phyloP scores from a whole-genome alignment of 2,113 vertebrate genomes.

The Taurulus bubalis region DNA sequence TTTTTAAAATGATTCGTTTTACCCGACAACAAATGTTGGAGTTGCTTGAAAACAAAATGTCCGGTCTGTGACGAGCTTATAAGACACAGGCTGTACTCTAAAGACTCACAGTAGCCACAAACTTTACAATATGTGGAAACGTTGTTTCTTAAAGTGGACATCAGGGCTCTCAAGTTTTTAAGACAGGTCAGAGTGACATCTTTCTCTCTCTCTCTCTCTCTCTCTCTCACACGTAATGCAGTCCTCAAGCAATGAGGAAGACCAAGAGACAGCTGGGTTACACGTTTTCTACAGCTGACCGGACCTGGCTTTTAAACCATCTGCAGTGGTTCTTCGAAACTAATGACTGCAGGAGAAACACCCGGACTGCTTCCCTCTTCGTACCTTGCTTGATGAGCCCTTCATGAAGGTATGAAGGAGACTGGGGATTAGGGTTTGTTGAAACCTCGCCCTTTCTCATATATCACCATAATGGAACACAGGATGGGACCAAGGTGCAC shows the following conservation, averaged over 20 bases:
- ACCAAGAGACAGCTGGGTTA: constrained; percentile 36
- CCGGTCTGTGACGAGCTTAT: too few species aligned
- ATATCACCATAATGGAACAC: constrained; percentile 33
- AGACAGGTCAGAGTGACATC: too few species aligned
- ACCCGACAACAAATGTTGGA: too few species aligned
- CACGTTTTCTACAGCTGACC: constrained; percentile 60
- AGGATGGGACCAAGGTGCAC: constrained; percentile 48
- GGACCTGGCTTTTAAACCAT: constrained; percentile 48
- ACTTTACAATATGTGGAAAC: background rate
- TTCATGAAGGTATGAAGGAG: constrained; percentile 47
- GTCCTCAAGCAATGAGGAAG: constrained; percentile 33
- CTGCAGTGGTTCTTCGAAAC: constrained; percentile 45
- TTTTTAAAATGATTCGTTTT: too few species aligned
- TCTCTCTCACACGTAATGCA: too few species aligned
- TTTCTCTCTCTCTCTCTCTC: too few species aligned
- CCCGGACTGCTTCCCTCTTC: constrained; percentile 32
- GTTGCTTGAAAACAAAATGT: too few species aligned
- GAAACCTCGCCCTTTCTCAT: constrained; percentile 19
- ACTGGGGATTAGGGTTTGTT: constrained; percentile 16
- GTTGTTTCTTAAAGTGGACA: background rate
- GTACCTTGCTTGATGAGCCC: constrained; percentile 37
- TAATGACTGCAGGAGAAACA: constrained; percentile 46
- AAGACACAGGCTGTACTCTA: too few species aligned
- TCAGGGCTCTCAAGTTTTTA: too few species aligned
- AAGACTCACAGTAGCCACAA: background rate